phyloP scores from a whole-genome alignment of 2,888 invertebrate species.

The Phlogophora meticulosa region DNA sequence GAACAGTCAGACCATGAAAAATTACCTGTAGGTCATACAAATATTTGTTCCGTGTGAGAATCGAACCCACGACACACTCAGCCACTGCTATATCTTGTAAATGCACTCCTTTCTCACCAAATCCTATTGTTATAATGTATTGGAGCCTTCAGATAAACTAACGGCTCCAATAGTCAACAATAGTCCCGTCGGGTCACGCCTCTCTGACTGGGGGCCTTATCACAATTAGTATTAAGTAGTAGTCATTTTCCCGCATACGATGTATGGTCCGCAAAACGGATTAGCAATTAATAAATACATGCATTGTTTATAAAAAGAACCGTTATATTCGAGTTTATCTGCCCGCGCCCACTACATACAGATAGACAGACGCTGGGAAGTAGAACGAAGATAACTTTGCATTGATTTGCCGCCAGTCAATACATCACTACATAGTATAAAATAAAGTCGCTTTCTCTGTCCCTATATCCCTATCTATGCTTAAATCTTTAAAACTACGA shows the following conservation, averaged over 20 bases:
- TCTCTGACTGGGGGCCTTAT: too few species aligned
- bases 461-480: too few species aligned
- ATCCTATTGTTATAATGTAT: too few species aligned
- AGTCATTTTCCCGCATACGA: background rate
- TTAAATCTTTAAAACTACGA: too few species aligned
- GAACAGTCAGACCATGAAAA: too few species aligned
- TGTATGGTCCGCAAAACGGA: slow-evolving; percentile 31
- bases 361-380: slow-evolving; percentile 57
- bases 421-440: slow-evolving; percentile 42
- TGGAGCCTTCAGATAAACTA: too few species aligned
- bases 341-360: slow-evolving; percentile 61
- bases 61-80: too few species aligned
- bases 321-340: slow-evolving; percentile 53
- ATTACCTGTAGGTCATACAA: too few species aligned
- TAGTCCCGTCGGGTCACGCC: too few species aligned
- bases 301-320: slow-evolving; percentile 45
- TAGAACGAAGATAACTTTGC: slow-evolving; percentile 60
- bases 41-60: too few species aligned
- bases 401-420: slow-evolving; percentile 57
- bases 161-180: too few species aligned
- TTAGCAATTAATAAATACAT: slow-evolving; percentile 48
- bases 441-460: slow-evolving; percentile 6
- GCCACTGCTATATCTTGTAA: background rate
- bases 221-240: too few species aligned
- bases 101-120: background rate